Base-by-base conservation (phyloP, 2,888 invertebrate genomes). In the Gari tellinella region DNA sequence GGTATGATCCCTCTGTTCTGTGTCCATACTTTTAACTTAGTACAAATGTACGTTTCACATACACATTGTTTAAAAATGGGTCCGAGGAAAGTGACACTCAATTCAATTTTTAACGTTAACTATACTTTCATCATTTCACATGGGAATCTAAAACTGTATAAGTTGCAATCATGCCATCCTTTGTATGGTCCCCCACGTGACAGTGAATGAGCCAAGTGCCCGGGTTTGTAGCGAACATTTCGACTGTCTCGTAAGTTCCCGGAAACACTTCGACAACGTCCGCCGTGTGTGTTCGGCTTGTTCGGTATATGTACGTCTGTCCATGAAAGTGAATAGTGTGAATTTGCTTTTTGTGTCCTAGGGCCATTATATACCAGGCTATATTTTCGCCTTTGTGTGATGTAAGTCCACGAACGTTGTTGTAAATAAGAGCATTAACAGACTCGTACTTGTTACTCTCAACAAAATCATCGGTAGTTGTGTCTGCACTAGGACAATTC, bases 221-320 rank as follows among this genome's bases (percentile, higher is more conserved):
- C 12, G 80, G 82, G 63, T 83, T 85, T 17, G 68, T 79, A 0
- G 82, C 76, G n/a, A 70, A 72, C 77, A 85, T 83, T 58, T 81
- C 78, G 5, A 82, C 76, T 37, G 80, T 75, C 48, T 74, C 78
- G 49, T 77, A 57, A 15, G 82, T 75, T 5, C 81, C 74, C 14
- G 83, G 85, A 63, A 82, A 82, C 23, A 85, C 80, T 53, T 82
- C 83, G 15, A 82, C 65, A 15, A 83, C 82, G 67, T 85, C 85
- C 1, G 64, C 67, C 23, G 63, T 49, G 40, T 74, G 78, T 4
- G 69, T 60, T 19, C 48, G 45, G 0, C 69, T 74, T 10, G 74
- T 57, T 21, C 72, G 46, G 46, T 81, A 78, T 19, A 76, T 66
- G 46, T 73, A 76, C 17, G 79, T 74, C 62, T 84, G 84, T 31